phyloP scores from a whole-genome alignment of 2,113 vertebrate species.

The Platanista minor region DNA sequence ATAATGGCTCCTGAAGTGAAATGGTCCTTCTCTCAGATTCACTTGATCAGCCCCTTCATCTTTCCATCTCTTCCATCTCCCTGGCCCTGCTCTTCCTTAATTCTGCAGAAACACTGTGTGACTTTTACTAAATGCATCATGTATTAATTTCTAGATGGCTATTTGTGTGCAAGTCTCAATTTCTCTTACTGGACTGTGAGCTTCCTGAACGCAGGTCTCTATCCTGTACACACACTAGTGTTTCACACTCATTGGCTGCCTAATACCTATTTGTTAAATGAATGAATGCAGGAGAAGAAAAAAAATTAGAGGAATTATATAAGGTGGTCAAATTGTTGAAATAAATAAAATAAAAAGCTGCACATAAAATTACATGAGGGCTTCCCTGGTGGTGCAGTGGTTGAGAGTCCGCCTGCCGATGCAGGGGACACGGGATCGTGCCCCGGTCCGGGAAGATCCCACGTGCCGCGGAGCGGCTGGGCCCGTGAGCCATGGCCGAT shows the following conservation, averaged over 20 bases:
- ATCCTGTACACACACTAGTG: neutral
- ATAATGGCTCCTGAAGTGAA: neutral
- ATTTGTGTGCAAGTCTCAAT: neutral
- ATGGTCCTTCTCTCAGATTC: neutral
- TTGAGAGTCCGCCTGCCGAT: too few relatives aligned
- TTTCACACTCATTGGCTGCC: neutral
- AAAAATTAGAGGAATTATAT: neutral
- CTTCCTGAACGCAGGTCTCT: neutral
- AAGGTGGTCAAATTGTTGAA: neutral
- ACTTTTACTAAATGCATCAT: neutral
- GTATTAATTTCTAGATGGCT: neutral
- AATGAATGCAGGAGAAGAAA: neutral
- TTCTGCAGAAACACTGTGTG: neutral
- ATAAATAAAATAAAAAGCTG: conserved; percentile 7
- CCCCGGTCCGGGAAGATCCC: too few relatives aligned
- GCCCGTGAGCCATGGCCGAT: too few relatives aligned
- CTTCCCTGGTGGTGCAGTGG: too few relatives aligned
- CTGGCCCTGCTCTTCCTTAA: neutral
- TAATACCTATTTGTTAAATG: neutral
- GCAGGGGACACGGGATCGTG: too few relatives aligned
- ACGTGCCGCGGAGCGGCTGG: too few relatives aligned
- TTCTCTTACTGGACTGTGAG: neutral
- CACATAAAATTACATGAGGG: neutral
- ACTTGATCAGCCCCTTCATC: neutral
- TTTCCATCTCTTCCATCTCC: neutral